Conservation (phyloP, 2,888 invertebrate genomes). For the Coecobrya sp. region DNA sequence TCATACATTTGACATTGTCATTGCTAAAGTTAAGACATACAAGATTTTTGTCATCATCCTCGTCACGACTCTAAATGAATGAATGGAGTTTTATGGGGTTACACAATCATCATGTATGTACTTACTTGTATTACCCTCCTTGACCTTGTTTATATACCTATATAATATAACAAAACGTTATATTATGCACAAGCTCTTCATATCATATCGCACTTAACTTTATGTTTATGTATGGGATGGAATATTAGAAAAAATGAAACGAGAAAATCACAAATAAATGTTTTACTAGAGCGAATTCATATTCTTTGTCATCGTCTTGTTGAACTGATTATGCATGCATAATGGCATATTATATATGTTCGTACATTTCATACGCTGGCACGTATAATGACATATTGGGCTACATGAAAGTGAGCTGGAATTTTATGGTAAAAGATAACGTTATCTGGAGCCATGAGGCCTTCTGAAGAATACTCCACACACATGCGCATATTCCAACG, state of each 20-base stretch:
- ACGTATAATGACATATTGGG: not conserved
- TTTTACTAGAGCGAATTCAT: not conserved
- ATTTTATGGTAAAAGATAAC: constrained; percentile 57
- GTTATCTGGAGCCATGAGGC: constrained; percentile 53
- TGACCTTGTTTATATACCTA: constrained; percentile 82
- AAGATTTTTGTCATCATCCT: constrained; percentile 44
- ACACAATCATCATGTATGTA: constrained; percentile 73
- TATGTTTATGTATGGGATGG: not conserved
- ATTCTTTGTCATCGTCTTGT: not conserved
- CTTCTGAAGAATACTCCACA: constrained; percentile 23
- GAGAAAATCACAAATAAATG: not conserved
- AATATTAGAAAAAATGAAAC: not conserved
- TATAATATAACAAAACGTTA: constrained; percentile 14
- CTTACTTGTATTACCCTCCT: constrained; percentile 69
- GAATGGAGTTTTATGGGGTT: constrained; percentile 72
- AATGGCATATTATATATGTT: not conserved
- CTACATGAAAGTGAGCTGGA: constrained; percentile 24
- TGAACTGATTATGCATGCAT: not conserved
- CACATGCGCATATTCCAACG: not conserved
- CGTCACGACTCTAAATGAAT: constrained; percentile 47
- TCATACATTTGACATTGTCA: constrained; percentile 79
- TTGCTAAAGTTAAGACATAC: constrained; percentile 59
- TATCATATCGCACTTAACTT: not conserved
- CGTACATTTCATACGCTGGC: not conserved
- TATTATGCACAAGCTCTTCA: constrained; percentile 17